Percentiles rank a stretch among this genome's conserved stretches.
These are phyloP conservation scores for Acleris sparsana DNA, from an alignment of 2,888 invertebrate species.

Conservation along the genomic window DNA sequence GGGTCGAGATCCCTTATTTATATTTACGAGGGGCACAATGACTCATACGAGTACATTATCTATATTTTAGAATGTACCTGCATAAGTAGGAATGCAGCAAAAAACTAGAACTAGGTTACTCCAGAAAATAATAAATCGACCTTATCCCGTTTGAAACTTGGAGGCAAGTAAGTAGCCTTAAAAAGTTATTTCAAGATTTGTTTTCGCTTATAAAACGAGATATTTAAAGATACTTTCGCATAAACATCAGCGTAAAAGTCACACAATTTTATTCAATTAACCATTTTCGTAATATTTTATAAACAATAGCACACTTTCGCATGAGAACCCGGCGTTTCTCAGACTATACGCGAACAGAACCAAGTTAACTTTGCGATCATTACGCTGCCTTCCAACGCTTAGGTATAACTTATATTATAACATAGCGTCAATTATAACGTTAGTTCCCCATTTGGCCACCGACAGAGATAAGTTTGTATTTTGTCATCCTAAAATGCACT, in stretches of 20 bases:
- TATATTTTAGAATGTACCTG: no score
- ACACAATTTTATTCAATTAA: constrained; percentile 30
- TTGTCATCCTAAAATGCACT: constrained; percentile 11
- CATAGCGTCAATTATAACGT: neutral
- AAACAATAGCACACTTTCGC: constrained; percentile 67
- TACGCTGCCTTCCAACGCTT: constrained; percentile 9
- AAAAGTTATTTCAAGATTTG: no score
- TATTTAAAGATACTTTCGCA: constrained; percentile 15
- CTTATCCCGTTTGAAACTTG: no score
- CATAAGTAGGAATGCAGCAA: no score
- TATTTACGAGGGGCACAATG: no score
- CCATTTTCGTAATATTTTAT: constrained; percentile 32
- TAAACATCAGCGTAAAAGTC: constrained; percentile 11
- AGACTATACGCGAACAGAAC: constrained; percentile 54
- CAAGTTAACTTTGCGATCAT: constrained; percentile 4
- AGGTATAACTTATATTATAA: no score
- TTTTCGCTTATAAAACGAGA: neutral
- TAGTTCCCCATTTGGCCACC: constrained; percentile 12
- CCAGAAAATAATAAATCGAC: no score
- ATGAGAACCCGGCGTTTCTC: constrained; percentile 76
- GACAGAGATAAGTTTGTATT: constrained; percentile 8
- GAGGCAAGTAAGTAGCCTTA: no score
- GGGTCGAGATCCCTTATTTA: neutral
- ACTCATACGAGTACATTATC: no score
- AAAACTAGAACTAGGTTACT: no score